Evolutionary conservation across 1,140 invertebrate genomes (phyloP), one percentile per base, ranked within the genome.

Genomic region (Drosophila watanabei): DNA sequence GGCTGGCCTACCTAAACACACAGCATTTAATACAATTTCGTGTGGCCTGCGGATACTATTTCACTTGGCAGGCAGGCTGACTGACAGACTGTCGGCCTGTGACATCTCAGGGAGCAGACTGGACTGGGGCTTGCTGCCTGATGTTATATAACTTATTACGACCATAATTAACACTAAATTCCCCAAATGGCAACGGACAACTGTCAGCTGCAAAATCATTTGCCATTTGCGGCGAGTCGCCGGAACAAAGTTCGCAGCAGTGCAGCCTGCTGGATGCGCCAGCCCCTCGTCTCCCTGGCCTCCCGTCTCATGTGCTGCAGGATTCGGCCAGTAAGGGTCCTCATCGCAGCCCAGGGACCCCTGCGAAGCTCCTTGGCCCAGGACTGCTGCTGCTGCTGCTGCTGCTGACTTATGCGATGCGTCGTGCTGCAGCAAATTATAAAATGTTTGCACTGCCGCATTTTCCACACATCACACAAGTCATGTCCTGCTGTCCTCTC

Each of bases 151-250:
- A 86, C 68, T 79, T 82, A 86, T 86, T 86, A 86, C 82, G 72
- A 75, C 79, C 79, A 87, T 86, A 86, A 86, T 86, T 86, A 86
- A 82, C 83, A 86, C 83, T 86, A 86, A 86, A 86, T 85, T 85
- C 83, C 79, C 82, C 59, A 85, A 85, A 85, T 78, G 64, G 73
- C 82, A 86, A 65, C 73, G 84, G 82, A 82, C 82, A 85, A 85
- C 82, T 85, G 82, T 85, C 82, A 82, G 75, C 82, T 86, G 82
- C 82, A 85, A 81, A 85, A 85, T 86, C 82, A 81, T 85, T 85
- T 85, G 82, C 57, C 82, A 86, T 85, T 85, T 85, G 82, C 51
- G 82, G 82, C 71, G 30, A 60, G 54, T 24, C 61, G n/a, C 20
- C 32, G 35, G n/a, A 51, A 52, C 35, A 30, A 24, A 66, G 35